A percentile compares a stretch with the other conserved stretches of the same genome.
These are phyloP conservation scores for Pungitius pungitius DNA, from an alignment of 2,113 vertebrate genomes.

Conservation along the genomic window DNA sequence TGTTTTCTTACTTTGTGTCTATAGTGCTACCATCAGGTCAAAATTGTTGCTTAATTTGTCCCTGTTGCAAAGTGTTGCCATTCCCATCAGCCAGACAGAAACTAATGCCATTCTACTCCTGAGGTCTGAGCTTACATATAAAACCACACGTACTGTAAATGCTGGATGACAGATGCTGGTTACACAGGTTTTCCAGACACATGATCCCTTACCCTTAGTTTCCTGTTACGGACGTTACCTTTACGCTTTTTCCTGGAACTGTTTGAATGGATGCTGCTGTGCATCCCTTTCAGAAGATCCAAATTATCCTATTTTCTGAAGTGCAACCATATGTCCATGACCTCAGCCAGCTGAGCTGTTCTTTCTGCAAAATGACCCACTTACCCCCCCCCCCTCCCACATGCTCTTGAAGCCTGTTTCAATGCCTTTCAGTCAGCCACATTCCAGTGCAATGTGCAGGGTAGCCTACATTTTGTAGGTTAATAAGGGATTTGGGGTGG, in stretches of 20 bases:
- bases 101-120: conserved; percentile 8
- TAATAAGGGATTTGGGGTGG: conserved; percentile 72
- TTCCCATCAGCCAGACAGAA: neutral
- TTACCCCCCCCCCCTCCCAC: conserved; percentile 1
- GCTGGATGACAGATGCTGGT: neutral
- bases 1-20: neutral
- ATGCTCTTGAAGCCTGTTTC: conserved; percentile 38
- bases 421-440: conserved; percentile 53
- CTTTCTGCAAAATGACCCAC: conserved; percentile 51
- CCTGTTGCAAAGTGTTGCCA: neutral
- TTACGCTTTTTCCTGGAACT: conserved; percentile 37
- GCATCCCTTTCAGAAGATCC: conserved; percentile 48
- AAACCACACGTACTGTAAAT: neutral
- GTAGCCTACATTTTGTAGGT: conserved; percentile 78
- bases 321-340: conserved; percentile 71
- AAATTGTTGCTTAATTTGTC: neutral
- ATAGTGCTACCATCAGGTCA: neutral
- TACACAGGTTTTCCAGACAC: conserved; percentile 14
- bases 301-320: conserved; percentile 62
- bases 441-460: conserved; percentile 58
- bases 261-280: conserved; percentile 29
- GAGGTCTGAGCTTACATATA: conserved; percentile 2
- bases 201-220: conserved; percentile 4
- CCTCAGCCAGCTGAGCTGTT: conserved; percentile 58
- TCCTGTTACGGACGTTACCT: conserved; percentile 21